These are phyloP conservation scores for Stenoptilia bipunctidactyla DNA, from an alignment of 2,888 invertebrate genomes.

Conservation along the genomic window DNA sequence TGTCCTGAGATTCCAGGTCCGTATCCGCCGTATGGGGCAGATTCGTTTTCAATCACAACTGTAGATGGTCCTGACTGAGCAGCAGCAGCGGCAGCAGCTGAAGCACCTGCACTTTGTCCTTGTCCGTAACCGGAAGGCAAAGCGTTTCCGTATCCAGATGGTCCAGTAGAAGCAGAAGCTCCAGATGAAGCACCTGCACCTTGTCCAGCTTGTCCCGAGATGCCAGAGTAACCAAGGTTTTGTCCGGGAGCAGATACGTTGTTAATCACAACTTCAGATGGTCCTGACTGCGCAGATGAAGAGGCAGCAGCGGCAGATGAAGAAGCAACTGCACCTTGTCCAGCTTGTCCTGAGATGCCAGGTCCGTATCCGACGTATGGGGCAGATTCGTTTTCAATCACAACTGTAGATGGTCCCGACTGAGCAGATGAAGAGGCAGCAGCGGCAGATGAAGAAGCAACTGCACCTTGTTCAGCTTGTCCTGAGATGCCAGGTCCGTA, in stretches of 20 bases:
- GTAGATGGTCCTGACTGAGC: no score
- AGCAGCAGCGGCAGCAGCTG: no score
- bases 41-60: no score
- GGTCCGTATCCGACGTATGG: neutral
- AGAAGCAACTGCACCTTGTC: conserved; percentile 1
- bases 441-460: neutral
- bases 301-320: neutral
- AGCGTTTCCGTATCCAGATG: neutral
- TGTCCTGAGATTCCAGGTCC: no score
- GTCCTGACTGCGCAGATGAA: no score
- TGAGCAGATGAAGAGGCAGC: neutral
- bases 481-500: conserved; percentile 9
- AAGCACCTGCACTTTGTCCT: no score
- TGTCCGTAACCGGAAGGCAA: neutral
- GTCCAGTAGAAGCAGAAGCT: conserved; percentile 1
- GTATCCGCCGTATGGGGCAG: no score
- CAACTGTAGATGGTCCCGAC: neutral
- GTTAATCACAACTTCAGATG: no score
- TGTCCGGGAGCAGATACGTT: neutral
- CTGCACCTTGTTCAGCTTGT: conserved; percentile 10
- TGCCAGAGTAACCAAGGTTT: neutral
- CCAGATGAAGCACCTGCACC: neutral
- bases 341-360: neutral
- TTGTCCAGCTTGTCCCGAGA: neutral
- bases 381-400: neutral